A percentile compares a stretch with the other conserved stretches of the same genome.
phyloP scores from a whole-genome alignment of 2,888 invertebrate genomes.

The Hyposoter didymator region DNA sequence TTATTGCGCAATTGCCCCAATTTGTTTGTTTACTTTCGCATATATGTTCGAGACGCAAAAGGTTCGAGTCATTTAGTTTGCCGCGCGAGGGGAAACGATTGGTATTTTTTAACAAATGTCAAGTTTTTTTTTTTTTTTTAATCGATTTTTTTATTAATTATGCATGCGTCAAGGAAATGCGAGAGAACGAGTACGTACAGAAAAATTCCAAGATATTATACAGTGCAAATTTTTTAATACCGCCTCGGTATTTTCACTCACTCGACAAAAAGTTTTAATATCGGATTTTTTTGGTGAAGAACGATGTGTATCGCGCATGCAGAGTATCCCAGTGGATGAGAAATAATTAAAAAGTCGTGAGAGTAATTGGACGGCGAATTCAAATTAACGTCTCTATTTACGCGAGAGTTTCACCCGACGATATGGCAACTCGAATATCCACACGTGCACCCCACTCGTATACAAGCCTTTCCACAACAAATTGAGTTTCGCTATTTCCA shows the following conservation, averaged over 20 bases:
- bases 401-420: constrained; percentile 4
- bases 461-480: constrained; percentile 1
- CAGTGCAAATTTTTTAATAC: constrained; percentile 1
- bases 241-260: not conserved
- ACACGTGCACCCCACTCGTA: not conserved
- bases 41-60: too few relatives aligned
- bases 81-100: not conserved
- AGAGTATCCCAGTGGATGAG: constrained; percentile 22
- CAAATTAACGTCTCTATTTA: constrained; percentile 37
- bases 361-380: constrained; percentile 63
- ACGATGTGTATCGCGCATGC: not conserved
- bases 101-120: not conserved
- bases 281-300: constrained; percentile 8
- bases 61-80: not conserved
- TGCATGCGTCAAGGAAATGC: too few relatives aligned
- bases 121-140: not conserved
- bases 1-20: not conserved
- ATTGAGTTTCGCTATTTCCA: not conserved
- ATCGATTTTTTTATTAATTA: not conserved
- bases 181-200: not conserved
- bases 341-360: constrained; percentile 57
- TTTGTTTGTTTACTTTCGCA: too few relatives aligned
- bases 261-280: constrained; percentile 9
- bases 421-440: constrained; percentile 22
- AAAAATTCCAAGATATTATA: constrained; percentile 6